Evolutionary conservation across 92 coral and sea anemone species (phyloP).

Genomic region (Pocillopora meandrina): DNA sequence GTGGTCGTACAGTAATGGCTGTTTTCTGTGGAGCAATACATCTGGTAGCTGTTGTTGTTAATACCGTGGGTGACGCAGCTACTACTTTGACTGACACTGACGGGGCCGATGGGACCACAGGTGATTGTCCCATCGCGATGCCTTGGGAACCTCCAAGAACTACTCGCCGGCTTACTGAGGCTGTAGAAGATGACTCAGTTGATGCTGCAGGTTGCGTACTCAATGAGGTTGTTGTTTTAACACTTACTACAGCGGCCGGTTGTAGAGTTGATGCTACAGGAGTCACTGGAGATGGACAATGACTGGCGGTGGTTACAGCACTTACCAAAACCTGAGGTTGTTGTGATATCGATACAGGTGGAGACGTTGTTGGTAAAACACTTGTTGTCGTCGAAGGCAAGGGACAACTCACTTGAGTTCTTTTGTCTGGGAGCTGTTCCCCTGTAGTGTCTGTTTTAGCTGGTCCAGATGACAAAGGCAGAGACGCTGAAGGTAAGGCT

Average conservation of each 20-base stretch:
- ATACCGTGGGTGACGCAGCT: not conserved
- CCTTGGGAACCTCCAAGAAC: not conserved
- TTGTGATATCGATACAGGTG: slow-evolving; percentile 19
- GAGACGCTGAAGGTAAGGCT: not conserved
- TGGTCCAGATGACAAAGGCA: not conserved
- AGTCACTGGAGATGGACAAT: not conserved
- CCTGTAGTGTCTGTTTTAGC: not conserved
- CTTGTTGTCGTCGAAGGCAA: not conserved
- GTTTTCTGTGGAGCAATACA: slow-evolving; percentile 16
- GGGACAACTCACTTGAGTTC: not conserved
- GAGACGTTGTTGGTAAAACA: not conserved
- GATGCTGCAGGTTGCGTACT: not conserved
- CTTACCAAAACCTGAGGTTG: not conserved
- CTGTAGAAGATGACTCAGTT: not conserved
- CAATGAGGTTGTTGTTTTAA: slow-evolving; percentile 4
- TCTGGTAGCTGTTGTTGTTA: not conserved
- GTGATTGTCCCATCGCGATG: not conserved
- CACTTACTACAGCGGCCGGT: not conserved
- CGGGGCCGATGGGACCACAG: not conserved
- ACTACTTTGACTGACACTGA: not conserved
- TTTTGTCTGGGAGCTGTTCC: not conserved
- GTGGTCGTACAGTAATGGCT: slow-evolving; percentile 1
- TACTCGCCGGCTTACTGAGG: not conserved
- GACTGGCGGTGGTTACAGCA: slow-evolving; percentile 1
- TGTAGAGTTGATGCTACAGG: not conserved